These are phyloP conservation scores for Formica exsecta DNA, from an alignment of 1,140 invertebrate species.

Conservation along the genomic window DNA sequence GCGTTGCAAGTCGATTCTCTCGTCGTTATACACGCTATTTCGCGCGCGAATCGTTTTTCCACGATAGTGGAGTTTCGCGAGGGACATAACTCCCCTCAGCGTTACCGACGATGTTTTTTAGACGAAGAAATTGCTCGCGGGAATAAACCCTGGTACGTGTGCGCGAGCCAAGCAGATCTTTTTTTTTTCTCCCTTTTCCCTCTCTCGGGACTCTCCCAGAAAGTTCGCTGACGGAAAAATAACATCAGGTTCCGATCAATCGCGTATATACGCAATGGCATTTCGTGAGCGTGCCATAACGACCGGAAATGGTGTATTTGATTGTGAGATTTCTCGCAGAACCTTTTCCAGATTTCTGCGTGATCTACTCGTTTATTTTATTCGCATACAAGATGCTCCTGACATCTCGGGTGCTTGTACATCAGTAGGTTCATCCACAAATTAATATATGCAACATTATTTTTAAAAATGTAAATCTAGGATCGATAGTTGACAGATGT, in stretches of 20 bases:
- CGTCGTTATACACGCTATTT: constrained; percentile 13
- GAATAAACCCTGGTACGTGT: constrained; percentile 38
- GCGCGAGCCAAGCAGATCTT: neutral
- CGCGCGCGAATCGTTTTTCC: constrained; percentile 62
- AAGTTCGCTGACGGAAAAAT: constrained; percentile 56
- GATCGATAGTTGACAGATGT: constrained; percentile 2
- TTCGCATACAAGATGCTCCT: neutral
- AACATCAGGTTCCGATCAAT: constrained; percentile 60
- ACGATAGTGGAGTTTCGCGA: neutral
- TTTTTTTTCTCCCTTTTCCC: neutral
- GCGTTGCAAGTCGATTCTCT: constrained; percentile 46
- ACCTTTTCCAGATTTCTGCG: neutral
- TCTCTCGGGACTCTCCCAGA: neutral
- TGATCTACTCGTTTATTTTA: constrained; percentile 34
- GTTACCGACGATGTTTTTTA: constrained; percentile 58
- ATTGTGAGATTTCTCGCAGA: neutral
- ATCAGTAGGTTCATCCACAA: neutral
- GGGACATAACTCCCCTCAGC: neutral
- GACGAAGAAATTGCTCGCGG: constrained; percentile 57
- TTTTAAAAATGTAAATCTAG: neutral
- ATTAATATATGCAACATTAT: neutral
- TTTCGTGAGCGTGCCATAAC: neutral
- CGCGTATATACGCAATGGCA: neutral
- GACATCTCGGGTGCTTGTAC: neutral
- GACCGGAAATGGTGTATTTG: neutral